Evolutionary conservation across 2,888 invertebrate genomes (phyloP).

Genomic region (Protophormia terraenovae): DNA sequence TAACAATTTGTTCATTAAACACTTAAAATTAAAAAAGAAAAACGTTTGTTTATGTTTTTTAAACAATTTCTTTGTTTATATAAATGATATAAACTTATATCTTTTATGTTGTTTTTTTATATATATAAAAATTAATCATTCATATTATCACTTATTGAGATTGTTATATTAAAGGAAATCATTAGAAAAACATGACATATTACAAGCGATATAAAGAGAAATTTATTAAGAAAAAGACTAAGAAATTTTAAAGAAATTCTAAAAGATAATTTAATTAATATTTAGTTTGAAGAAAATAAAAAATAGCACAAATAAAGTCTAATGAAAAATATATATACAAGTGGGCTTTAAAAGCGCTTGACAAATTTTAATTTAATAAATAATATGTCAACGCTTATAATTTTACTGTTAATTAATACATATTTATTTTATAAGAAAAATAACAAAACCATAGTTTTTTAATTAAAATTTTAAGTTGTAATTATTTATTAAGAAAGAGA

Average conservation of each 20-base stretch:
- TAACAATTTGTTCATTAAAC: constrained; percentile 67
- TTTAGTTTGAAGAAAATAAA: neutral
- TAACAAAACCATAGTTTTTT: too few relatives aligned
- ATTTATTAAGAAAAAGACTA: neutral
- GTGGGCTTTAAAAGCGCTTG: neutral
- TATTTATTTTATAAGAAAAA: too few relatives aligned
- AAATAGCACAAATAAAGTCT: neutral
- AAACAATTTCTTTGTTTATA: constrained; percentile 39
- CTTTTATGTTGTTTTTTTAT: constrained; percentile 4
- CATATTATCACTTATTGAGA: constrained; percentile 22
- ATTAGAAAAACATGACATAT: constrained; percentile 61
- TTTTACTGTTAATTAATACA: neutral
- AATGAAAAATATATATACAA: neutral
- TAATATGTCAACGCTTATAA: neutral
- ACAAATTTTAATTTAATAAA: neutral
- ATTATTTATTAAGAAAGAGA: too few relatives aligned
- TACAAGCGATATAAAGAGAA: constrained; percentile 17
- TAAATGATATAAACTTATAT: too few relatives aligned
- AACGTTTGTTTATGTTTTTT: constrained; percentile 40
- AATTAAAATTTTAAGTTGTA: too few relatives aligned
- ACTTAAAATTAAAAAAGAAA: too few relatives aligned
- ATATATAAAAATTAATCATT: constrained; percentile 20
- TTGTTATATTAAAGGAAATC: constrained; percentile 62
- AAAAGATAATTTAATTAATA: constrained; percentile 19
- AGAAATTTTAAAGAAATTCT: constrained; percentile 5